Evolutionary conservation across 1,140 invertebrate species (phyloP).

Genomic region (Rhyzopertha dominica): DNA sequence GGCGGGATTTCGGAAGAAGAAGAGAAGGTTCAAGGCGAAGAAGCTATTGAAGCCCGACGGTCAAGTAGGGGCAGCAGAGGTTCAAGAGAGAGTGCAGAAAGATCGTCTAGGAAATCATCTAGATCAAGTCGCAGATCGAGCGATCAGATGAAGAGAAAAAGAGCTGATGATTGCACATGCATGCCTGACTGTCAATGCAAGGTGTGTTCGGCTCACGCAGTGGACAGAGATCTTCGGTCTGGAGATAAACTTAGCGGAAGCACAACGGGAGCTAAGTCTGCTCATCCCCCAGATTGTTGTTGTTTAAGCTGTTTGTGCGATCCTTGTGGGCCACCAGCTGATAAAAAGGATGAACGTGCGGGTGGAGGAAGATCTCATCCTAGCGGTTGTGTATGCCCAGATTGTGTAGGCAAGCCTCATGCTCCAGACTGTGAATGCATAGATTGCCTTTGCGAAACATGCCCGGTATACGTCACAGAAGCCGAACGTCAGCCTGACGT

Average conservation of each 20-base stretch:
- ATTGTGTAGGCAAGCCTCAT: constrained; percentile 3
- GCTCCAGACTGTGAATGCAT: constrained; percentile 9
- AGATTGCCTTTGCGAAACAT: constrained; percentile 4
- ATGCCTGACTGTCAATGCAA: no score
- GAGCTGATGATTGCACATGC: no score
- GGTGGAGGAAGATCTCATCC: not conserved
- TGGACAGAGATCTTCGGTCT: no score
- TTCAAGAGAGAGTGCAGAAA: not conserved
- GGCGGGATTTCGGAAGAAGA: not conserved
- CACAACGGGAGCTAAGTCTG: no score
- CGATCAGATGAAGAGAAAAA: no score
- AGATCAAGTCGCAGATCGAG: no score
- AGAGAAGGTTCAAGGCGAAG: not conserved
- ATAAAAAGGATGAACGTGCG: not conserved
- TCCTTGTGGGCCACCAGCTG: constrained; percentile 8
- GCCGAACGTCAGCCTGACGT: no score
- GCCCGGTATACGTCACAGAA: not conserved
- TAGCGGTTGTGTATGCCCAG: not conserved
- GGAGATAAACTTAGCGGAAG: no score
- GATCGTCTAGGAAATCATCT: no score
- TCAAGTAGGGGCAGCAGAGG: constrained; percentile 1
- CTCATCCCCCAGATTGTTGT: constrained; percentile 11
- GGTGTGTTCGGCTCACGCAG: no score
- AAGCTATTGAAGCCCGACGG: no score
- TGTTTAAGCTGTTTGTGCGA: constrained; percentile 6